Evolutionary conservation across 2,113 vertebrate genomes (phyloP).

Genomic region (Potamarius usumacintae): DNA sequence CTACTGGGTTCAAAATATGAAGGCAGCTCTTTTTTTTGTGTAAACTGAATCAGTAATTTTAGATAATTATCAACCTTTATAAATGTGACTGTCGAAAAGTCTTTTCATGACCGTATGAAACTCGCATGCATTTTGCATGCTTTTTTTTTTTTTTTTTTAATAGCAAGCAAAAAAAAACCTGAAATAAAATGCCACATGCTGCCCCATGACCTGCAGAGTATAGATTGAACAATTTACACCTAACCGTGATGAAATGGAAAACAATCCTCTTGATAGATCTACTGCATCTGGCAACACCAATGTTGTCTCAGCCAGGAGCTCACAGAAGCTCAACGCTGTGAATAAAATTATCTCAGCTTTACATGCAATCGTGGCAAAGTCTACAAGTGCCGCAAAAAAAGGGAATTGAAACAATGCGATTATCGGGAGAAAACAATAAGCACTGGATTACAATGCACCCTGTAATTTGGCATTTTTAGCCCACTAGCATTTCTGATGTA

Average conservation of each 20-base stretch:
- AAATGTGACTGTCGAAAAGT: not conserved
- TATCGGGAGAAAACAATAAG: conserved; percentile 50
- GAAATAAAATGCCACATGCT: not conserved
- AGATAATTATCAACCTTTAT: conserved; percentile 25
- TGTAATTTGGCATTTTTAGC: conserved; percentile 53
- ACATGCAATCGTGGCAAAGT: conserved; percentile 11
- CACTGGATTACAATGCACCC: conserved; percentile 43
- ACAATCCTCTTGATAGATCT: conserved; percentile 14
- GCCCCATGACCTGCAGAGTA: not conserved
- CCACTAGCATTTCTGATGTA: conserved; percentile 56
- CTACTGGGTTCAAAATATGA: conserved; percentile 28
- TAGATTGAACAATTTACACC: not conserved
- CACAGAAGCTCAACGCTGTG: not conserved
- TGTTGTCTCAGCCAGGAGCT: conserved; percentile 12
- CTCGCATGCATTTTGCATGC: not conserved
- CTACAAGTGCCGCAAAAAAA: conserved; percentile 3
- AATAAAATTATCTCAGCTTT: conserved; percentile 29
- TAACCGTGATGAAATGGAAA: not conserved
- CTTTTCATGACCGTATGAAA: not conserved
- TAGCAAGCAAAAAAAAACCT: not conserved
- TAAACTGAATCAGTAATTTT: conserved; percentile 21
- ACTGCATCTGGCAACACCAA: conserved; percentile 12
- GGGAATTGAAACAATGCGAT: conserved; percentile 13
- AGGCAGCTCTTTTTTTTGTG: not conserved
- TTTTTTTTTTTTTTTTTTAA: not conserved